These are phyloP conservation scores for Drosophila prostipennis DNA, from an alignment of 2,888 invertebrate genomes.

Conservation along the genomic window DNA sequence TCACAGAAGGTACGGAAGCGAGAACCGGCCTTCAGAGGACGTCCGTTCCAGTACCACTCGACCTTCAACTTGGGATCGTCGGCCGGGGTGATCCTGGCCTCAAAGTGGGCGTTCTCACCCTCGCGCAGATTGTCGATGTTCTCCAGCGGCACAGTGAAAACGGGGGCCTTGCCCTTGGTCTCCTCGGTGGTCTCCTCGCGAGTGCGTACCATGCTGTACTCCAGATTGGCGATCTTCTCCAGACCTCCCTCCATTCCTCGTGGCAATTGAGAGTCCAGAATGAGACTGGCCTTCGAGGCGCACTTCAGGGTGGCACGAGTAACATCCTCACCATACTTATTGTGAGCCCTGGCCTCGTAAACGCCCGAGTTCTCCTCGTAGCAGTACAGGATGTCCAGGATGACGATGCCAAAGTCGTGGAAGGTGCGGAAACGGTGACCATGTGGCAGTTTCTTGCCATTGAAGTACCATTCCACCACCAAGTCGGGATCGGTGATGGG, in stretches of 20 bases:
- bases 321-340: conserved; percentile 94
- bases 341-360: conserved; percentile 96
- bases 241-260: conserved; percentile 97
- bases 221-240: conserved; percentile 95
- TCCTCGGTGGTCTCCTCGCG: conserved; percentile 90
- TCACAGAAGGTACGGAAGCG: conserved; percentile 98
- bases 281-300: conserved; percentile 94
- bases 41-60: conserved; percentile 98
- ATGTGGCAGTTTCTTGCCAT: conserved; percentile 95
- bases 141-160: conserved; percentile 94
- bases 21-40: conserved; percentile 94
- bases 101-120: conserved; percentile 96
- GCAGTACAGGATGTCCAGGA: conserved; percentile 96
- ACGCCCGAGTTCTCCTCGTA: conserved; percentile 98
- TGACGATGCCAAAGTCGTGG: conserved; percentile 98
- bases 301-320: conserved; percentile 94
- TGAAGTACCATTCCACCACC: conserved; percentile 97
- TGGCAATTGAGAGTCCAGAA: conserved; percentile 96
- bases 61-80: conserved; percentile 96
- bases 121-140: conserved; percentile 94
- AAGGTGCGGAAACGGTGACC: conserved; percentile 98
- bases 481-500: conserved; percentile 98
- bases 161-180: conserved; percentile 93
- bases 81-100: conserved; percentile 94
- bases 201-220: conserved; percentile 93